Evolutionary conservation across 2,797 vertebrate genomes (phyloP), one percentile per base, ranked within the genome.

Genomic region (Discoglossus pictus): DNA sequence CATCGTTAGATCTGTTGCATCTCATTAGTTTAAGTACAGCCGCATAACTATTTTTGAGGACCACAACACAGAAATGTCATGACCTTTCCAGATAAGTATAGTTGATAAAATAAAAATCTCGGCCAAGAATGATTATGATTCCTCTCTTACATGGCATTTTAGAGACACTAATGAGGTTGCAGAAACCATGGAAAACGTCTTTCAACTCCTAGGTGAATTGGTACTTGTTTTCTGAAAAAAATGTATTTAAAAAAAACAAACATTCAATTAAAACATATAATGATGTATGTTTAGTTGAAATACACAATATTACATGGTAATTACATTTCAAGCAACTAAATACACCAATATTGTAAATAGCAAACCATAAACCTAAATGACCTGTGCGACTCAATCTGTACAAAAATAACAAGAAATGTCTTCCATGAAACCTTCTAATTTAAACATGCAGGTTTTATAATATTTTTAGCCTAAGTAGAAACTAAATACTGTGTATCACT

Each of bases 61-160:
- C 36, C 53, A 51, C 40, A 21, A 67, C n/a, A 21, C 9, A 20
- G 63, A 63, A 72, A 74, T 74, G 73, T 47, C 68, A 53, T 74
- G 73, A 65, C 63, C 73, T 72, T 74, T 53, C 13, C 40, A 63
- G 13, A 65, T 43, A 43, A 34, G 40, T 40, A 42, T 46, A 43
- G 46, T 25, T 65, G 42, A 65, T 69, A 44, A 55, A 70, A 54
- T 16, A 12, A n/a, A n/a, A n/a, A n/a, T n/a, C n/a, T n/a, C n/a
- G n/a, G n/a, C n/a, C n/a, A n/a, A n/a, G n/a, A n/a, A n/a, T n/a
- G 27, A 40, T 48, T 16, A 31, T 39, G 36, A 38, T 27, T 15
- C 6, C n/a, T 15, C 7, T 20, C 40, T 24, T 38, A 27, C 38
- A 18, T 74, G 68, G 54, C 68, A 71, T 67, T 71, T 74, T 59